phyloP scores from a whole-genome alignment of 1,140 invertebrate species.

The Bombus turneri region DNA sequence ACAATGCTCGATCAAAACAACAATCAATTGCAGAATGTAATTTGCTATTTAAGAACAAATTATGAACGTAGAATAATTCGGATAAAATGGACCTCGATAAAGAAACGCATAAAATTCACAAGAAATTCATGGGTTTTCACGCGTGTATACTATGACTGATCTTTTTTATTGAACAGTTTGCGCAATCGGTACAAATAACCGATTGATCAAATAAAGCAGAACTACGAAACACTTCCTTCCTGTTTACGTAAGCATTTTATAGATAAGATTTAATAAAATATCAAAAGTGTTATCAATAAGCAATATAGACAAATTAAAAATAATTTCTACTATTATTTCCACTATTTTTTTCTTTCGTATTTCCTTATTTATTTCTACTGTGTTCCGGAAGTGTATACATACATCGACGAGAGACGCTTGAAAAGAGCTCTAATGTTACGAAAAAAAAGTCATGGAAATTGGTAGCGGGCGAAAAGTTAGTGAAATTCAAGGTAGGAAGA shows the following conservation, averaged over 20 bases:
- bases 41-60: not conserved
- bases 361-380: not conserved
- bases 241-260: not conserved
- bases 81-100: not conserved
- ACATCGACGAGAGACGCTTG: not conserved
- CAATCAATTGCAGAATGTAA: not conserved
- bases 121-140: not conserved
- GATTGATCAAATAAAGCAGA: not conserved
- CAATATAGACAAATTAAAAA: not conserved
- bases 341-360: not conserved
- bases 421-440: accelerated
- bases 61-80: not conserved
- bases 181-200: not conserved
- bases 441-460: not conserved
- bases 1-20: too few relatives aligned
- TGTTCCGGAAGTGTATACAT: not conserved
- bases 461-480: not conserved
- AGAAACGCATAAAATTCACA: not conserved
- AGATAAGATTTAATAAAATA: constrained; percentile 14
- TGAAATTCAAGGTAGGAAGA: not conserved
- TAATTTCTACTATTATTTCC: not conserved
- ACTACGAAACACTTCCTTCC: not conserved
- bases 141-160: not conserved
- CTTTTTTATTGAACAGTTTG: not conserved
- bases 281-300: not conserved